Conservation (phyloP, 2,797 vertebrate species). For the Coluber constrictor region DNA sequence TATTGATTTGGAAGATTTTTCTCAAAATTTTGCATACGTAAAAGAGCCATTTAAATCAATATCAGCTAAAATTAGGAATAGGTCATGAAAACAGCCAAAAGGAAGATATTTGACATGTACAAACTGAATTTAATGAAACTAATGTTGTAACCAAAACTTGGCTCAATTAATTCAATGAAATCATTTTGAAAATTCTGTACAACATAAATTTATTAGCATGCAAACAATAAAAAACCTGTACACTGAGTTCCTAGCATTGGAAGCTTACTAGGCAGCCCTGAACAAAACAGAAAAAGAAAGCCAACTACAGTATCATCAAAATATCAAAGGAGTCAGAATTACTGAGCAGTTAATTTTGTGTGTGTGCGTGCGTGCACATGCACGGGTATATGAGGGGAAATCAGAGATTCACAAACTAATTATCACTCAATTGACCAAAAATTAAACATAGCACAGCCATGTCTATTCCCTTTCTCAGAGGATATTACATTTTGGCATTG, state of each 20-base stretch:
- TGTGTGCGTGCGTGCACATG: no score
- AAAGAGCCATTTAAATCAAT: background rate
- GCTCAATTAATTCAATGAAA: background rate
- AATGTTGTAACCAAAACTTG: background rate
- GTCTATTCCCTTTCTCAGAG: background rate
- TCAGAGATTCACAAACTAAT: background rate
- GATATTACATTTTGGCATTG: background rate
- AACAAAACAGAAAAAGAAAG: background rate
- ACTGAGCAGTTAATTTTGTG: background rate
- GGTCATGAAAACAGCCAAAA: background rate
- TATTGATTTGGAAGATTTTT: background rate
- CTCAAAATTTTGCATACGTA: background rate
- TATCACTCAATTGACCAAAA: background rate
- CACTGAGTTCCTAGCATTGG: background rate
- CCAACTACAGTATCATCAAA: background rate
- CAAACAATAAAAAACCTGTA: background rate
- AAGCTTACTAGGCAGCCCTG: background rate
- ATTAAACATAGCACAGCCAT: background rate
- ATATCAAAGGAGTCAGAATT: background rate
- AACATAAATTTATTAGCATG: background rate
- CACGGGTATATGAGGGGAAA: background rate
- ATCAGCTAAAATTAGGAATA: background rate
- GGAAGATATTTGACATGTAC: background rate
- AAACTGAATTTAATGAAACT: background rate
- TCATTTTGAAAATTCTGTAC: background rate